A percentile compares a stretch with the other conserved stretches of the same genome.
Evolutionary conservation across 2,888 invertebrate species (phyloP).

Genomic region (Anagyrus pseudococci): DNA sequence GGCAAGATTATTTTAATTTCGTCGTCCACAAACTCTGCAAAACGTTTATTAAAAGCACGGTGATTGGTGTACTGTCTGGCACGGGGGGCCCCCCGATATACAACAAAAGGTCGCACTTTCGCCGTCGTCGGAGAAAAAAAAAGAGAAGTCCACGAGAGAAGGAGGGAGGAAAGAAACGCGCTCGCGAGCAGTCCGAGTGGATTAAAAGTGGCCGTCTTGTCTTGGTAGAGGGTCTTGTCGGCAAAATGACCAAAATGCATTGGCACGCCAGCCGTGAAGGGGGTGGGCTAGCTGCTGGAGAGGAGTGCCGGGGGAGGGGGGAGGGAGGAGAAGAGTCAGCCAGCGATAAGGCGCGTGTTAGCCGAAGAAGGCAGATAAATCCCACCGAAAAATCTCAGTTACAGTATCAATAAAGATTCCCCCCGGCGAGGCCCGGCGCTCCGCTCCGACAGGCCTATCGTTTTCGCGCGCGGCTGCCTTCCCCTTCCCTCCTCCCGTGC

Average conservation of each 20-base stretch:
- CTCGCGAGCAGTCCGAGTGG: too few species aligned
- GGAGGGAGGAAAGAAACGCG: constrained; percentile 6
- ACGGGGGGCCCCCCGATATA: too few species aligned
- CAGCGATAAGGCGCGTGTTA: constrained; percentile 40
- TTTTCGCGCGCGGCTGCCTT: constrained; percentile 40
- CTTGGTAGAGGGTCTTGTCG: neutral
- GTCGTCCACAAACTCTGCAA: too few species aligned
- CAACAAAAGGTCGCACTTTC: too few species aligned
- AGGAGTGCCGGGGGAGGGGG: neutral
- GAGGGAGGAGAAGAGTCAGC: constrained; percentile 7
- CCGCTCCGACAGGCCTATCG: constrained; percentile 45
- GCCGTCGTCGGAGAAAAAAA: neutral
- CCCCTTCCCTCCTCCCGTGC: constrained; percentile 8
- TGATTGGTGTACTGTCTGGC: too few species aligned
- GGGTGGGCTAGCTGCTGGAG: too few species aligned
- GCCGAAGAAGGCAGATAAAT: constrained; percentile 39
- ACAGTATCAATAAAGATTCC: constrained; percentile 48
- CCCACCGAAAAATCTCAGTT: constrained; percentile 45
- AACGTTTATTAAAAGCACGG: too few species aligned
- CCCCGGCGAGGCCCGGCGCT: constrained; percentile 16
- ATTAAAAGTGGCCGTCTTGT: constrained; percentile 7
- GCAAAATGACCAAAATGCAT: constrained; percentile 22
- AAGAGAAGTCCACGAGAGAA: neutral
- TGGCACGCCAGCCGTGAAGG: too few species aligned
- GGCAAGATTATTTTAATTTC: too few species aligned